These are phyloP conservation scores for Thamnaconus septentrionalis DNA, from an alignment of 2,113 vertebrate genomes.

Conservation along the genomic window DNA sequence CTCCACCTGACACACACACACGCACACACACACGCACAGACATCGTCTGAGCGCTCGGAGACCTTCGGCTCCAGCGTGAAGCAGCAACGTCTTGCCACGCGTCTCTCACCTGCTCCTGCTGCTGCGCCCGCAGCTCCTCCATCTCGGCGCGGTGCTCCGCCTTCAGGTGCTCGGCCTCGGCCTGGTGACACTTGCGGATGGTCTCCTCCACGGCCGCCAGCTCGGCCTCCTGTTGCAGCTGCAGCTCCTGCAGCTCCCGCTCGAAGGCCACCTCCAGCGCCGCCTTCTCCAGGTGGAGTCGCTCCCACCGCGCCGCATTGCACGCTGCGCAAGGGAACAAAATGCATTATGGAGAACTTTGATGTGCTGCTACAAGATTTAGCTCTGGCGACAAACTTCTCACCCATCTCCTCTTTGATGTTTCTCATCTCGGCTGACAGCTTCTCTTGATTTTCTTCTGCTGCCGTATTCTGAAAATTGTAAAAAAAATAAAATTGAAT, in stretches of 20 bases:
- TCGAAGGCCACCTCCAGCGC: slow-evolving; percentile 85
- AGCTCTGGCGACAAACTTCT: slow-evolving; percentile 60
- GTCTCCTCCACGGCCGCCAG: slow-evolving; percentile 80
- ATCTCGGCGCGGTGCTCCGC: slow-evolving; percentile 87
- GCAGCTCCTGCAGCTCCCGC: slow-evolving; percentile 80
- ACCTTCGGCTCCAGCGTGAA: too few species aligned
- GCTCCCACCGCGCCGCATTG: slow-evolving; percentile 78
- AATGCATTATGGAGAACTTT: not conserved
- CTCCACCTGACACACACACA: slow-evolving; percentile 80
- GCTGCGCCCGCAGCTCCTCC: slow-evolving; percentile 76
- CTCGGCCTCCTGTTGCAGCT: slow-evolving; percentile 84
- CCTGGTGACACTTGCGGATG: slow-evolving; percentile 79
- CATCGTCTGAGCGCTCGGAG: too few species aligned
- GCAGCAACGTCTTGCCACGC: slow-evolving; percentile 12
- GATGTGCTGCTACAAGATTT: not conserved
- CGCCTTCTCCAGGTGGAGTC: slow-evolving; percentile 86
- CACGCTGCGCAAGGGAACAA: slow-evolving; percentile 69
- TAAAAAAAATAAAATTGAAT: not conserved
- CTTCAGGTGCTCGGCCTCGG: slow-evolving; percentile 77
- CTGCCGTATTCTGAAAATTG: slow-evolving; percentile 82
- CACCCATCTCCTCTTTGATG: slow-evolving; percentile 92
- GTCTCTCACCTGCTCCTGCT: slow-evolving; percentile 75
- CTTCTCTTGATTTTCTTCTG: slow-evolving; percentile 84
- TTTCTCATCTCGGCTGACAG: slow-evolving; percentile 82
- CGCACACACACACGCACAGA: not conserved